A percentile compares a stretch with the other conserved stretches of the same genome.
phyloP scores from a whole-genome alignment of 2,797 vertebrate species.

The Eidolon dupreanum region DNA sequence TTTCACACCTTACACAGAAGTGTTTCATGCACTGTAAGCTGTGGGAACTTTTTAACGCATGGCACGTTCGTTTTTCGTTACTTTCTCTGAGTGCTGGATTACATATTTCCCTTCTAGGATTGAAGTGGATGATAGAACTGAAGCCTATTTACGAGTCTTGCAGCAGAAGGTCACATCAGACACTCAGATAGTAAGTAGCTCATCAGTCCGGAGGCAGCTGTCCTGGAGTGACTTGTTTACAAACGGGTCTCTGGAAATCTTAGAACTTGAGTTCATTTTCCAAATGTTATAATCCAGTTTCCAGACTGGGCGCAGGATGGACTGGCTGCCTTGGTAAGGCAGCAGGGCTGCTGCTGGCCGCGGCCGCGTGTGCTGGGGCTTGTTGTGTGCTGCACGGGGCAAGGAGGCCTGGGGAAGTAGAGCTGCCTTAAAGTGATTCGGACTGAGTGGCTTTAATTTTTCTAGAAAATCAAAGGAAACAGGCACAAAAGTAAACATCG shows the following conservation, averaged over 20 bases:
- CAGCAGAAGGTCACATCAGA: slow-evolving; percentile 89
- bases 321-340: rapidly evolving
- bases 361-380: rapidly evolving
- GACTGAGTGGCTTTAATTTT: neutral
- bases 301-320: neutral
- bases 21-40: neutral
- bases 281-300: too few relatives aligned
- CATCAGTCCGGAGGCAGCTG: neutral
- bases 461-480: neutral
- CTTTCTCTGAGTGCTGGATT: neutral
- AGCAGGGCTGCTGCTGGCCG: rapidly evolving
- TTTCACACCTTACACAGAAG: neutral
- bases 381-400: rapidly evolving
- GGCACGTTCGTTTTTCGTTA: rapidly evolving
- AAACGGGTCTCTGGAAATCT: neutral
- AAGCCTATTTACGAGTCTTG: slow-evolving; percentile 91
- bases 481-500: neutral
- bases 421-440: neutral
- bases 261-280: neutral
- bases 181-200: slow-evolving; percentile 91
- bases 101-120: slow-evolving; percentile 83
- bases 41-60: neutral
- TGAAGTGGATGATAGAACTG: slow-evolving; percentile 93
- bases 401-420: neutral
- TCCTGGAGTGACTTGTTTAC: neutral